Percentiles rank a stretch among this genome's conserved stretches.
These are phyloP conservation scores for Phodopus roborovskii DNA, from an alignment of 2,113 vertebrate species.

Conservation along the genomic window DNA sequence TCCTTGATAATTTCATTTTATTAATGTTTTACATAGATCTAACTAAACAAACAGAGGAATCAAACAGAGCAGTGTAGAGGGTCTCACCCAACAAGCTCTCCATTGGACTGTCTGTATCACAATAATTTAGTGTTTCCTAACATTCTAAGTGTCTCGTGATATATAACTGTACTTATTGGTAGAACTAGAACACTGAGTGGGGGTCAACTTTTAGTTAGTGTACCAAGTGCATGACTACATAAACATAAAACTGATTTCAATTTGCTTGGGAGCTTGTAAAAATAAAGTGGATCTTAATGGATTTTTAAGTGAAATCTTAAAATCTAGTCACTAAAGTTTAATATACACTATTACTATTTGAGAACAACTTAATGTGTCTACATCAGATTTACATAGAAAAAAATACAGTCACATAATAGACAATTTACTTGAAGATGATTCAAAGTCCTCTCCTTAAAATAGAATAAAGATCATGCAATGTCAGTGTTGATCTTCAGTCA, in stretches of 20 bases:
- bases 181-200: neutral
- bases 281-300: neutral
- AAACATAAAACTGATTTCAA: neutral
- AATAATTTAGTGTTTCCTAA: neutral
- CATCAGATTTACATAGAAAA: conserved; percentile 19
- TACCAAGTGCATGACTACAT: neutral
- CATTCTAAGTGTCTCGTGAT: neutral
- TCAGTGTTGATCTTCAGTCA: neutral
- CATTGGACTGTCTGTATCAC: no score
- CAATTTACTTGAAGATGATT: conserved; percentile 15
- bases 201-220: neutral
- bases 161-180: neutral
- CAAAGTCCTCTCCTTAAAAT: conserved; percentile 15
- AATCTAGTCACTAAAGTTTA: conserved; percentile 9
- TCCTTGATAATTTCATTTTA: neutral
- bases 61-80: neutral
- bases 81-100: neutral
- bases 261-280: neutral
- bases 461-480: neutral
- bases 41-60: neutral
- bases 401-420: neutral
- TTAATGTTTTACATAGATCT: neutral
- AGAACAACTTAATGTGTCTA: neutral
- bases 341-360: neutral
- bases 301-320: conserved; percentile 37